A percentile compares a stretch with the other conserved stretches of the same genome.
phyloP scores from a whole-genome alignment of 1,140 invertebrate species.

The Drosophila subobscura region DNA sequence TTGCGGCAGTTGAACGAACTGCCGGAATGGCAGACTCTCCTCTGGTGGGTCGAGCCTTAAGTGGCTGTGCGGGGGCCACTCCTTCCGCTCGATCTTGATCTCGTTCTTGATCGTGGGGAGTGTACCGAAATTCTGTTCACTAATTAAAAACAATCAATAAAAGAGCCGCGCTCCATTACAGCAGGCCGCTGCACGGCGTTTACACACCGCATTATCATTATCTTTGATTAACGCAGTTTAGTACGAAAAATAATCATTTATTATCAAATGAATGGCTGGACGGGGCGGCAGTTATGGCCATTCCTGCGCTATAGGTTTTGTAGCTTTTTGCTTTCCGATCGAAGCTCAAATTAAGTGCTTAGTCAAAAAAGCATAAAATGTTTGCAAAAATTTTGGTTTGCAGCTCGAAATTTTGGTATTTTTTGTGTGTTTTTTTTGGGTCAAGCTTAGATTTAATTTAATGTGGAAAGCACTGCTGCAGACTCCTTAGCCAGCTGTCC shows the following conservation, averaged over 20 bases:
- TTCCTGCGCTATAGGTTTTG: neutral
- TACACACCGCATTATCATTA: conserved; percentile 68
- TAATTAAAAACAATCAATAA: conserved; percentile 82
- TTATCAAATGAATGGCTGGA: conserved; percentile 58
- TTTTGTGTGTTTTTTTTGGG: conserved; percentile 50
- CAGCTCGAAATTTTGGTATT: conserved; percentile 16
- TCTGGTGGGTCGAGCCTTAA: conserved; percentile 29
- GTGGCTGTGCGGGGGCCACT: conserved; percentile 49
- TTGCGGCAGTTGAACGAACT: conserved; percentile 61
- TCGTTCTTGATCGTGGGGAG: conserved; percentile 62
- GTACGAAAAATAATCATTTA: conserved; percentile 77
- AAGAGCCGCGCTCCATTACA: conserved; percentile 8
- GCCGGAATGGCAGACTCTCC: conserved; percentile 29
- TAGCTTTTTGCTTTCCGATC: conserved; percentile 16
- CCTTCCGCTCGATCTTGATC: conserved; percentile 60
- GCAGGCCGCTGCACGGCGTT: conserved; percentile 23
- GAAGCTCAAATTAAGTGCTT: conserved; percentile 67
- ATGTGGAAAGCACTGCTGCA: conserved; percentile 33
- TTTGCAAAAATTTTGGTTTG: conserved; percentile 54
- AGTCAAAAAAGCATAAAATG: conserved; percentile 40
- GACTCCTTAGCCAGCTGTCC: conserved; percentile 40
- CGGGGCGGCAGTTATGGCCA: conserved; percentile 26
- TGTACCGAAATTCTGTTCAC: conserved; percentile 53
- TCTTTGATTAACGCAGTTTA: conserved; percentile 77
- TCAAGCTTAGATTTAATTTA: conserved; percentile 80